Evolutionary conservation across 2,888 invertebrate genomes (phyloP), one percentile per base, ranked within the genome.

Genomic region (Protodeltote pygarga): DNA sequence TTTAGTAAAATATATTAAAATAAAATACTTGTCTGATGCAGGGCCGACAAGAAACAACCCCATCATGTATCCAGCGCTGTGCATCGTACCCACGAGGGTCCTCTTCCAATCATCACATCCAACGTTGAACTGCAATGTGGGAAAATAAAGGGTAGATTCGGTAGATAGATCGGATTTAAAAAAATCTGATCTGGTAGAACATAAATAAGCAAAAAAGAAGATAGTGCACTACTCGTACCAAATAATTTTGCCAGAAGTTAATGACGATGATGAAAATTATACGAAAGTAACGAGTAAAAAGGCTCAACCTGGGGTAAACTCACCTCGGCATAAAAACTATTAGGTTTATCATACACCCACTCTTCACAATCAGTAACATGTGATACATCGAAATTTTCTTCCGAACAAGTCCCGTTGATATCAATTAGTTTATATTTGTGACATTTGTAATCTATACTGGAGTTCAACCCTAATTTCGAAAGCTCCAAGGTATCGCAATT

Each of bases 21-120:
- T 25, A 3, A 8, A 11, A 21, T 51, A 65, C 66, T 60, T 65
- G 35, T 65, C 65, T 39, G 65, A 66, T 9, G 55, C n/a, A 19
- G 66, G 46, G 0, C 66, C 65, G 0, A 49, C 17, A 14, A 93
- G 74, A 15, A 93, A 87, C 20, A 93, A 70, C 1, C 93, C 93
- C 9, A 93, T 71, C 58, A 93, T 91, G 51, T 92, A 92, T 5
- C 93, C 93, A 20, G 87, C 61, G 57, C 90, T 93, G 65, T 93
- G 92, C 25, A 93, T 75, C 3, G 91, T 89, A 5, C 91, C 91
- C 11, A 90, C 79, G 16, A 91, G 61, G 0, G 89, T 81, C 29
- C 88, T 71, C 66, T 83, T 87, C 90, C 91, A 91, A 15, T 65
- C 61, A 28, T 76, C 35, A 40, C 76, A 76, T 15, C 59, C 71